Percentiles rank a stretch among this genome's conserved stretches.
Evolutionary conservation across 2,888 invertebrate genomes (phyloP).

Genomic region (Ephialtes manifestator): DNA sequence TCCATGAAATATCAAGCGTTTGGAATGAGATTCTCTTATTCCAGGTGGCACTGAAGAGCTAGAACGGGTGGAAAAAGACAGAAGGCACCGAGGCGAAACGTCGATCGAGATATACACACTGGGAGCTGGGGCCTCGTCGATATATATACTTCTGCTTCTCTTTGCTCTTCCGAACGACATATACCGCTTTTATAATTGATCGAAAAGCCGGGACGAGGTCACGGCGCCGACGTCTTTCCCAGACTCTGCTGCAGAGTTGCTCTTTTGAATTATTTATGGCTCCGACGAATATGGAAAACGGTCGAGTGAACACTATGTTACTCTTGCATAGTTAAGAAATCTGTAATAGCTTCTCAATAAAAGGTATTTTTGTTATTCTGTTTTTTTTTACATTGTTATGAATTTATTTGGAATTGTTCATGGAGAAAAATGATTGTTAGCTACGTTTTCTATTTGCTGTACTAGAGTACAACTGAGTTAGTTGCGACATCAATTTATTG

Average conservation of each 20-base stretch:
- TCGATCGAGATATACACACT: constrained; percentile 23
- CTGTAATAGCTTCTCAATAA: background rate
- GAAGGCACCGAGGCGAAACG: constrained; percentile 10
- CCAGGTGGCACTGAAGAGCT: constrained; percentile 59
- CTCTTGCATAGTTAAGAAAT: background rate
- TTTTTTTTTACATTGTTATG: background rate
- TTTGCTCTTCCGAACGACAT: constrained; percentile 19
- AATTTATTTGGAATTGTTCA: background rate
- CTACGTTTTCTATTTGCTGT: too few species aligned
- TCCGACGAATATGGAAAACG: constrained; percentile 22
- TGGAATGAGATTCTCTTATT: constrained; percentile 80
- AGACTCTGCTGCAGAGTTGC: constrained; percentile 10
- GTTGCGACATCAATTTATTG: too few species aligned
- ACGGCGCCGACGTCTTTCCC: constrained; percentile 8
- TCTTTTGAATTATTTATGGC: constrained; percentile 48
- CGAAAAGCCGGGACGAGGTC: constrained; percentile 44
- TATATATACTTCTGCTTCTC: constrained; percentile 13
- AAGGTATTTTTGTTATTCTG: background rate
- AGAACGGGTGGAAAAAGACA: constrained; percentile 27
- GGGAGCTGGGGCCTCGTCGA: constrained; percentile 17
- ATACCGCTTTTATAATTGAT: constrained; percentile 60
- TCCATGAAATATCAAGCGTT: constrained; percentile 82
- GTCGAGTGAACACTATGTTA: background rate
- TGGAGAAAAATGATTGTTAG: background rate
- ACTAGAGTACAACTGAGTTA: too few species aligned